Evolutionary conservation across 1,140 invertebrate species (phyloP), one percentile per base, ranked within the genome.

Genomic region (Ericerus pela): DNA sequence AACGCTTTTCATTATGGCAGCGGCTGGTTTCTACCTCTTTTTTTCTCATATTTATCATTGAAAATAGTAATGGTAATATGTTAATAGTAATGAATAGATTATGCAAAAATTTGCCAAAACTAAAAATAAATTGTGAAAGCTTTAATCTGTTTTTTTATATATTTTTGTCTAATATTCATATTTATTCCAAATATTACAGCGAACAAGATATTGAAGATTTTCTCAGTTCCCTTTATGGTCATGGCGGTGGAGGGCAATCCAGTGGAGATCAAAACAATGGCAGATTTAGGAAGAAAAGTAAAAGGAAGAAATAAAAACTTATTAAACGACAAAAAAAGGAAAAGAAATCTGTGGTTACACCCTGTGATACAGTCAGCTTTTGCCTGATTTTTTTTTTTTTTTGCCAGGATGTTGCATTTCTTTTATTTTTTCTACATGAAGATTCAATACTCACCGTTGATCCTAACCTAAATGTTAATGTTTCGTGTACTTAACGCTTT

Each of bases 181-280:
- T n/a, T n/a, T n/a, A n/a, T n/a, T n/a, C n/a, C n/a, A n/a, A n/a
- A n/a, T n/a, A 59, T 67, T 66, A 43, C 61, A 79, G 77, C 53
- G 77, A 79, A 64, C 73, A 75, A 38, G 76, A 79, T 66, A 68
- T 79, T 51, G 77, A 80, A 63, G 75, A 79, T 60, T 76, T 80
- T 63, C 67, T 80, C 59, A 79, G 77, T 62, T 76, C 76, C 66
- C 65, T 80, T 36, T 79, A 78, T 63, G 73, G 71, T 11, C 60
- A 62, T 37, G 57, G 59, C 12, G 55, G 54, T 14, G 47, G 56
- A n/a, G 58, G 56, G 1, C 30, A 52, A 18, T 47, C 54, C 14
- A 53, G 52, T 20, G 10, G 37, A 1, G 31, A 37, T 11, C 38
- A 41, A 12, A 43, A 38, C 31, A 52, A 38, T 36, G 28, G 24